Base-by-base conservation (phyloP, 2,888 invertebrate genomes). In the Ectemnius cavifrons region DNA sequence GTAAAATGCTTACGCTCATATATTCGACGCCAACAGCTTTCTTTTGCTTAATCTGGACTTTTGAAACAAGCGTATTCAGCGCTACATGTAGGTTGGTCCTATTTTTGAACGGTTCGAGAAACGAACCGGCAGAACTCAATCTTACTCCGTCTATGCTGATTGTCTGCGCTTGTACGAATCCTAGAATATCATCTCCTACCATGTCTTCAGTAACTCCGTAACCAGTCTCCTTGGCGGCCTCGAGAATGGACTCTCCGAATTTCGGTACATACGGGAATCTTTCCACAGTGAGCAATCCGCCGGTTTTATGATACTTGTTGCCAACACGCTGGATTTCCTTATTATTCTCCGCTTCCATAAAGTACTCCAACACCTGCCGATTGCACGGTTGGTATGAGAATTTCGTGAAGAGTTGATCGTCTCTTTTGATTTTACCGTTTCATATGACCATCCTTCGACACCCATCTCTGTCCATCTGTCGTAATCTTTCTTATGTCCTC, bases 401-500 rank as follows among this genome's bases (percentile, higher is more conserved):
- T 52, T 14, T 52, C 16, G n/a, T 14, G 52, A 14, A 2, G 47
- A 11, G 11, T 47, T 47, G n/a, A 47, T 47, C 4, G 5, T 11
- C 47, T 47, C 47, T n/a, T 47, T 47, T 0, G 47, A 47, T 11
- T 8, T 78, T 75, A 89, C 90, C 46, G 96, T 94, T 6, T 92
- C 92, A 93, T 95, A 96, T 1, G 94, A 92, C 96, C 96, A 96
- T 6, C 95, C 95, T 0, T 91, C 84, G 28, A 95, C 95, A 0
- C 96, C 96, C 79, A 93, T 92, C 6, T 92, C 91, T 3, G 93
- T 94, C 96, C 96, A 96, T 4, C 92, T 92, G 80, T 95, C 94
- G 89, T 95, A 96, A 91, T 96, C 96, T 0, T 92, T 92, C 0
- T 94, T 92, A 83, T 95, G 94, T 0, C 96, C 96, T 20, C 96